Evolutionary conservation across 2,888 invertebrate genomes (phyloP).

Genomic region (Blomia tropicalis): DNA sequence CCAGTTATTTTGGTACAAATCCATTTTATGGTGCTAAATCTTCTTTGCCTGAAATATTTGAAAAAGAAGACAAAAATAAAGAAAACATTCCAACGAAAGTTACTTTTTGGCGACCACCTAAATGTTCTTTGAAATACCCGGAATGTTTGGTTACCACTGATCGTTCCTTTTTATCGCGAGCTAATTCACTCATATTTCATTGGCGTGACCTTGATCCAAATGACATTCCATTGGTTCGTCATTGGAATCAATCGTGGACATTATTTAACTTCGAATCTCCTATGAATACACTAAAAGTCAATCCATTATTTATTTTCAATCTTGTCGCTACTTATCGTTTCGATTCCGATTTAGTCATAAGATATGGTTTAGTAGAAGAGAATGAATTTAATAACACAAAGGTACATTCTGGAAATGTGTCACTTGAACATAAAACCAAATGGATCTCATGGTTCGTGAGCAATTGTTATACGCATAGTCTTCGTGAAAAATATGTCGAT

Average conservation of each 20-base stretch:
- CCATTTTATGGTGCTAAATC: too few relatives aligned
- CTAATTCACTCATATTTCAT: constrained; percentile 17
- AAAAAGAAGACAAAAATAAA: too few relatives aligned
- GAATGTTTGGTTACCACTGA: constrained; percentile 12
- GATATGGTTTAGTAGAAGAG: constrained; percentile 14
- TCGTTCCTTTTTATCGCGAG: not conserved
- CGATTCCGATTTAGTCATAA: constrained; percentile 12
- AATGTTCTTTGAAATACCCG: not conserved
- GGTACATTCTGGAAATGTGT: not conserved
- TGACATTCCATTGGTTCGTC: not conserved
- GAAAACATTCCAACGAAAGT: too few relatives aligned
- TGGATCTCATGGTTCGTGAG: constrained; percentile 24
- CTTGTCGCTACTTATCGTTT: constrained; percentile 7
- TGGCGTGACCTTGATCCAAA: constrained; percentile 1
- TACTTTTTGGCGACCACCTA: constrained; percentile 8
- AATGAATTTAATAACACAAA: too few relatives aligned
- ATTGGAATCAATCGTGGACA: constrained; percentile 8
- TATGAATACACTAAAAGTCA: not conserved
- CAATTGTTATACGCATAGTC: constrained; percentile 11
- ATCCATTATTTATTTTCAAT: not conserved
- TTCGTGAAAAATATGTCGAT: constrained; percentile 21
- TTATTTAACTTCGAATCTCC: constrained; percentile 18
- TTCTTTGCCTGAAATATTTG: too few relatives aligned
- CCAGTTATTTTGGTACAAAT: too few relatives aligned
- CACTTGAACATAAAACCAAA: too few relatives aligned